Conservation (phyloP, 1,140 invertebrate species). For the Drosophila subobscura region DNA sequence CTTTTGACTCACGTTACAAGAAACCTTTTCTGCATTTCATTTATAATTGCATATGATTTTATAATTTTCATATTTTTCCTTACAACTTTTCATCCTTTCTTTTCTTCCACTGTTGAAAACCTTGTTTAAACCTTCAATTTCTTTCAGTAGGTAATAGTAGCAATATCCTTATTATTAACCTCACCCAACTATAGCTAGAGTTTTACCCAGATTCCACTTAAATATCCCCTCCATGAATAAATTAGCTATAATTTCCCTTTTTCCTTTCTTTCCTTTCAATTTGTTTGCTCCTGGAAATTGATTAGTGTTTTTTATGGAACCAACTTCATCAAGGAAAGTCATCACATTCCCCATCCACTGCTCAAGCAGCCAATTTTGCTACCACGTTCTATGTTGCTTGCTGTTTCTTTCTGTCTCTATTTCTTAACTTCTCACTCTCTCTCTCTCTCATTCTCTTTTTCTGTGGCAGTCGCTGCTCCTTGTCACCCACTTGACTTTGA, state of each 20-base stretch:
- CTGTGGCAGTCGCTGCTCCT: neutral
- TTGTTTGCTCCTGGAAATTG: neutral
- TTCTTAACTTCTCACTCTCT: neutral
- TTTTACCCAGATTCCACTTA: neutral
- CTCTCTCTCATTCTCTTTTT: neutral
- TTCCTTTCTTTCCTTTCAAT: slow-evolving; percentile 1
- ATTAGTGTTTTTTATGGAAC: slow-evolving; percentile 12
- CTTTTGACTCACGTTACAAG: too few relatives aligned
- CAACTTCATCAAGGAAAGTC: too few relatives aligned
- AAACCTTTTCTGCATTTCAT: too few relatives aligned
- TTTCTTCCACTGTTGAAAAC: too few relatives aligned
- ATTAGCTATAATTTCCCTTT: slow-evolving; percentile 21
- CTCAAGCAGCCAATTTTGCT: slow-evolving; percentile 1
- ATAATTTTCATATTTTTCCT: too few relatives aligned
- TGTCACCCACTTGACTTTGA: slow-evolving; percentile 43
- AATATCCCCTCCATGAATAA: slow-evolving; percentile 15
- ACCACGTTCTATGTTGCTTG: neutral
- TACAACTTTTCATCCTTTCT: too few relatives aligned
- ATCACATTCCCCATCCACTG: too few relatives aligned
- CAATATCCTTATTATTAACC: too few relatives aligned
- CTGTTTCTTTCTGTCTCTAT: neutral
- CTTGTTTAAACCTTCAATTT: too few relatives aligned
- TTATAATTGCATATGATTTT: too few relatives aligned
- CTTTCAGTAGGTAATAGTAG: too few relatives aligned
- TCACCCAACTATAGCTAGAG: neutral